These are phyloP conservation scores for Brenthis ino DNA, from an alignment of 2,888 invertebrate species.

Conservation along the genomic window DNA sequence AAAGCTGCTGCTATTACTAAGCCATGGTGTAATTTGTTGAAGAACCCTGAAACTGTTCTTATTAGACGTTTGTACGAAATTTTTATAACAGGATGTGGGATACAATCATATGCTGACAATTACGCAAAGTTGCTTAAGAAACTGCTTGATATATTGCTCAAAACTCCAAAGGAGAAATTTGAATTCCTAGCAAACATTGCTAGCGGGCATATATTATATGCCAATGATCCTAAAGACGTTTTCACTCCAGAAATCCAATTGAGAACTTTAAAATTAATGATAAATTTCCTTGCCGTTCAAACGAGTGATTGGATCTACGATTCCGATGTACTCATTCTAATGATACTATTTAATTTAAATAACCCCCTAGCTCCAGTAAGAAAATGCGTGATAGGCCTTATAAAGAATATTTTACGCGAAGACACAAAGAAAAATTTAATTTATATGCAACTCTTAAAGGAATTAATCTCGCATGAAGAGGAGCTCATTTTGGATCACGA, in stretches of 20 bases:
- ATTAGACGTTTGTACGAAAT: slow-evolving; percentile 72
- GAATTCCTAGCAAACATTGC: slow-evolving; percentile 83
- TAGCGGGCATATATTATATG: slow-evolving; percentile 72
- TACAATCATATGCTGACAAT: slow-evolving; percentile 60
- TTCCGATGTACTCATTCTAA: slow-evolving; percentile 74
- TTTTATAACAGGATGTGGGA: slow-evolving; percentile 73
- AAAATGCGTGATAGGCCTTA: slow-evolving; percentile 76
- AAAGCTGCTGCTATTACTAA: slow-evolving; percentile 61
- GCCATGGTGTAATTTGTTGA: slow-evolving; percentile 72
- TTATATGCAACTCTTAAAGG: slow-evolving; percentile 71
- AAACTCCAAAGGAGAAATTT: slow-evolving; percentile 69
- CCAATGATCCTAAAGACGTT: slow-evolving; percentile 66
- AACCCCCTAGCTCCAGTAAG: slow-evolving; percentile 82
- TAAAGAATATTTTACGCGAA: slow-evolving; percentile 62
- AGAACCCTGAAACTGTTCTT: slow-evolving; percentile 63
- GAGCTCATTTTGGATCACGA: slow-evolving; percentile 86
- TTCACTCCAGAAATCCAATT: slow-evolving; percentile 78
- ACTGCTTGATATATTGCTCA: slow-evolving; percentile 72
- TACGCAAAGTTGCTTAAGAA: slow-evolving; percentile 68
- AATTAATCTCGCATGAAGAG: slow-evolving; percentile 72
- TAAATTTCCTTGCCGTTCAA: slow-evolving; percentile 57
- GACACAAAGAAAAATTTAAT: slow-evolving; percentile 59
- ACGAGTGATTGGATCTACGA: slow-evolving; percentile 63
- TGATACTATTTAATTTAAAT: slow-evolving; percentile 81
- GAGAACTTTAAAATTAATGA: slow-evolving; percentile 72